Evolutionary conservation across 1,140 invertebrate species (phyloP), one percentile per base, ranked within the genome.

Genomic region (Paracyclopina nana): DNA sequence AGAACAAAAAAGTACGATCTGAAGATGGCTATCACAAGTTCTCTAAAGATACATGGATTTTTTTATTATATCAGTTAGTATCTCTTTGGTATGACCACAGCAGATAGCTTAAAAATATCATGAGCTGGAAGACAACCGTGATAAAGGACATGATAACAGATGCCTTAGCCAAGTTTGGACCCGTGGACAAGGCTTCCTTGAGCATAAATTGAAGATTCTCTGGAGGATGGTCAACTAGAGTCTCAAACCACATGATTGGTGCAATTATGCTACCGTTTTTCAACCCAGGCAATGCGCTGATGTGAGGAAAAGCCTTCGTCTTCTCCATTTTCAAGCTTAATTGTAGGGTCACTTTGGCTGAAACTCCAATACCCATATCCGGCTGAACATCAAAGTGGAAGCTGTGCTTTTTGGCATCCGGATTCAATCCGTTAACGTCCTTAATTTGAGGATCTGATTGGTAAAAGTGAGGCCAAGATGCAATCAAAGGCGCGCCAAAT

Each of bases 191-290:
- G 3, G 34, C 14, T n/a, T n/a, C 20, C n/a, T 38, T n/a, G 3
- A 38, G 9, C 14, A 38, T n/a, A 20, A 16, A 16, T 20, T 16
- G n/a, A 9, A 38, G 34, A 16, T 38, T 20, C 5, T 38, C 34
- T n/a, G 34, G 34, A 38, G 20, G 34, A 38, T 38, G 5, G 34
- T 38, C 34, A n/a, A 38, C 34, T 5, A 20, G 14, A 9, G 2
- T 20, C 8, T 38, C 34, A 38, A 38, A 38, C 34, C 34, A 38
- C 34, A 38, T 38, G 34, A 38, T 38, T 38, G 34, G 34, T 20
- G 20, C 14, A 16, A 38, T 20, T 20, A 38, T 38, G 4, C 34
- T 20, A 8, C 20, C 34, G 34, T 38, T 38, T 38, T 38, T 38
- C 9, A 38, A 9, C 3, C 20, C 20, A 20, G 8, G 34, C 14